Conservation (phyloP, 64 coral and sea anemone species). For the Pachyseris speciosa region DNA sequence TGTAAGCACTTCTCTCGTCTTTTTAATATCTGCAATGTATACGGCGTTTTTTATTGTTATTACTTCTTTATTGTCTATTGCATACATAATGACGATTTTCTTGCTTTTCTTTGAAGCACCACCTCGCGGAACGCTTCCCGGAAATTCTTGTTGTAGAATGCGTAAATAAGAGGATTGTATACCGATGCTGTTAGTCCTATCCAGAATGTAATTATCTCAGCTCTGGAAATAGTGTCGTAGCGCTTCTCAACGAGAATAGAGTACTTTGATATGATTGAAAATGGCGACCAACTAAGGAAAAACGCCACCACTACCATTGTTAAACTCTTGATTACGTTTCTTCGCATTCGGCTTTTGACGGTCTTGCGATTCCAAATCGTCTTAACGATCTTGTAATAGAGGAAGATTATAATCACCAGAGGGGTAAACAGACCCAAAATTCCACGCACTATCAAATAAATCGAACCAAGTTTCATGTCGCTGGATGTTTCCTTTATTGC, state of each 20-base stretch:
- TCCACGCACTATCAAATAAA: conserved; percentile 55
- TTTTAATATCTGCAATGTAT: too few relatives aligned
- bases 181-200: conserved; percentile 77
- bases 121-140: conserved; percentile 69
- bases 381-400: conserved; percentile 74
- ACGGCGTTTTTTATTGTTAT: neutral
- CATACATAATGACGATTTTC: neutral
- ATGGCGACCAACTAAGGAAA: conserved; percentile 74
- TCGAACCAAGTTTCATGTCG: conserved; percentile 11
- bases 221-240: conserved; percentile 14
- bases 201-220: conserved; percentile 83
- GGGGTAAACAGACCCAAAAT: conserved; percentile 56
- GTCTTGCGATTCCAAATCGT: conserved; percentile 63
- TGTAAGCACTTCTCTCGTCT: too few relatives aligned
- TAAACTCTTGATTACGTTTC: conserved; percentile 73
- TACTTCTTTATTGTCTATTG: neutral
- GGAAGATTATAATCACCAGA: conserved; percentile 16
- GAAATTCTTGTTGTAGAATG: conserved; percentile 90
- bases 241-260: conserved; percentile 45
- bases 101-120: neutral
- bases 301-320: conserved; percentile 74
- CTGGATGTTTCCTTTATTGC: conserved; percentile 68
- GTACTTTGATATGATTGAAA: conserved; percentile 75
- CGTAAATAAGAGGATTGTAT: conserved; percentile 83
- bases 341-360: conserved; percentile 29